phyloP scores from a whole-genome alignment of 2,113 vertebrate genomes.

The Lophius piscatorius region DNA sequence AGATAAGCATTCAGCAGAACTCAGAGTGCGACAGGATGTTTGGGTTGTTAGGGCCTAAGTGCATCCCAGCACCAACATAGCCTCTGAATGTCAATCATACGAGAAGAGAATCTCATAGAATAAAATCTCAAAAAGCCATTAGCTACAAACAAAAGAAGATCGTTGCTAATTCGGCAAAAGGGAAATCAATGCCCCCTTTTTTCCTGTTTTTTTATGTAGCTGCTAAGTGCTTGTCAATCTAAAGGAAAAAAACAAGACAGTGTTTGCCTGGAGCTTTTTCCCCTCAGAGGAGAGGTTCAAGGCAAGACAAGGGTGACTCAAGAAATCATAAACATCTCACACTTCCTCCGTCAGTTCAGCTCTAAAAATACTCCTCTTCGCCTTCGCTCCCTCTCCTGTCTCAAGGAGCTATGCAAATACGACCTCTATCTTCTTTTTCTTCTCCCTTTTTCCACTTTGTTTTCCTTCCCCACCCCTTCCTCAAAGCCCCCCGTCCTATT shows the following conservation, averaged over 20 bases:
- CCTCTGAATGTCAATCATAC: conserved; percentile 34
- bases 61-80: conserved; percentile 41
- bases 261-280: conserved; percentile 24
- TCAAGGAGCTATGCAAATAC: conserved; percentile 72
- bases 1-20: conserved; percentile 21
- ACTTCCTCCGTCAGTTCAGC: conserved; percentile 55
- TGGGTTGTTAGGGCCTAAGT: conserved; percentile 44
- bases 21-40: conserved; percentile 53
- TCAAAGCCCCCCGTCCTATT: conserved; percentile 32
- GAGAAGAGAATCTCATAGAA: conserved; percentile 34
- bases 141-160: conserved; percentile 56
- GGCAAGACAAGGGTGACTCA: conserved; percentile 40
- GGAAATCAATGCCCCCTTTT: conserved; percentile 63
- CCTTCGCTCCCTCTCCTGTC: conserved; percentile 45
- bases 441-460: conserved; percentile 29
- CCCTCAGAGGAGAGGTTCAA: conserved; percentile 37
- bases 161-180: conserved; percentile 64
- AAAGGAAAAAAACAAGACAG: background rate
- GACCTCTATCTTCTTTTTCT: conserved; percentile 27
- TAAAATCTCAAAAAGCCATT: conserved; percentile 61
- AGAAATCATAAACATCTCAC: conserved; percentile 67
- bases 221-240: conserved; percentile 27
- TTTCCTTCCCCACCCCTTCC: conserved; percentile 29
- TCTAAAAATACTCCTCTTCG: conserved; percentile 71
- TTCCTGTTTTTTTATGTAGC: conserved; percentile 46